Conservation (phyloP, 2,113 vertebrate species). For the Nesogale talazaci region DNA sequence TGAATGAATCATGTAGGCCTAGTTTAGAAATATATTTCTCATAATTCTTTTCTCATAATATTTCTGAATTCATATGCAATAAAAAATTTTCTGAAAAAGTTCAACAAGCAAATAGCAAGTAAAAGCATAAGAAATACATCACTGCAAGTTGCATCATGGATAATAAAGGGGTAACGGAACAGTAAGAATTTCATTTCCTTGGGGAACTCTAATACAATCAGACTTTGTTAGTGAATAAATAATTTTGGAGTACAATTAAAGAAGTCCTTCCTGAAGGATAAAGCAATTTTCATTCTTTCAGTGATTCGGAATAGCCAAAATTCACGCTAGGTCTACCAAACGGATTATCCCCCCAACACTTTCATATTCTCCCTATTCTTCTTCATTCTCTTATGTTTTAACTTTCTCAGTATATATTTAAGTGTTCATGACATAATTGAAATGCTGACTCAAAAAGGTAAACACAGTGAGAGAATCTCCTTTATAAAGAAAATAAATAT, state of each 20-base stretch:
- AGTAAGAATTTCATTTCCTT: not conserved
- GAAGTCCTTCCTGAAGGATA: not conserved
- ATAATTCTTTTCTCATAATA: not conserved
- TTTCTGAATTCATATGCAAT: not conserved
- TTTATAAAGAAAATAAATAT: not conserved
- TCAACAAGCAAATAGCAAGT: not conserved
- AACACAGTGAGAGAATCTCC: not conserved
- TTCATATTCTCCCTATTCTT: not conserved
- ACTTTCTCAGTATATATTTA: not conserved
- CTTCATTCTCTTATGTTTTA: not conserved
- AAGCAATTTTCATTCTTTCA: not conserved
- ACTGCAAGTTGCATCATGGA: not conserved
- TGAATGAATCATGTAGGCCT: not conserved
- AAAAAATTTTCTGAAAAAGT: not conserved
- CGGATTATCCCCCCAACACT: not conserved
- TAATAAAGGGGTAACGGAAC: not conserved
- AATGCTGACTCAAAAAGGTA: not conserved
- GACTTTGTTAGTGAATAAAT: not conserved
- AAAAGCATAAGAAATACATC: not conserved
- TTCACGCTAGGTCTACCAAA: not conserved
- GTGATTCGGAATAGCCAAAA: not conserved
- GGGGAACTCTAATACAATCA: not conserved
- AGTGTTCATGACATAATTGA: not conserved
- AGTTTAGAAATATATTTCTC: not conserved
- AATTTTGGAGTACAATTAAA: not conserved